These are phyloP conservation scores for Sesia apiformis DNA, from an alignment of 2,888 invertebrate genomes.

Conservation along the genomic window DNA sequence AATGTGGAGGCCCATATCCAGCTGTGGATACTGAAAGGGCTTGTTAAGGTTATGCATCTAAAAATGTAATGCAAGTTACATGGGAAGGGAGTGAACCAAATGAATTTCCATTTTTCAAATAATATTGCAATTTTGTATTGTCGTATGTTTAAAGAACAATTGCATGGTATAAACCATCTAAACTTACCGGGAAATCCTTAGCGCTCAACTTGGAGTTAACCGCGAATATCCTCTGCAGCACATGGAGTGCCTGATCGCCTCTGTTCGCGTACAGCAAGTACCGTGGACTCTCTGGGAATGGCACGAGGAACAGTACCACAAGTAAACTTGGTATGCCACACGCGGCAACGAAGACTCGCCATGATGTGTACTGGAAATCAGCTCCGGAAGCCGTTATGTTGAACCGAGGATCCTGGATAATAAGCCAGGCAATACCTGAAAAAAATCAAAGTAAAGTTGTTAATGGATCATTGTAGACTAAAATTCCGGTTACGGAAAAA, in stretches of 20 bases:
- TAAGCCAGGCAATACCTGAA: conserved; percentile 62
- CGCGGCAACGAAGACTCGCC: conserved; percentile 78
- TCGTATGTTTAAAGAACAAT: too few relatives aligned
- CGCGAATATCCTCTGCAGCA: conserved; percentile 70
- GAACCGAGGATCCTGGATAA: conserved; percentile 50
- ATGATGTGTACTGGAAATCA: conserved; percentile 70
- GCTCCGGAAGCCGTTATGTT: conserved; percentile 36
- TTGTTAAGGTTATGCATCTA: too few relatives aligned
- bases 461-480: too few relatives aligned
- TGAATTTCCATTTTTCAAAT: too few relatives aligned
- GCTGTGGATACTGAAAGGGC: too few relatives aligned
- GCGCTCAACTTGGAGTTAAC: conserved; percentile 64
- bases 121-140: too few relatives aligned
- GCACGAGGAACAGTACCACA: conserved; percentile 62
- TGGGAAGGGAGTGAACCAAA: too few relatives aligned
- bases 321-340: conserved; percentile 74
- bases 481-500: too few relatives aligned
- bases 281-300: conserved; percentile 74
- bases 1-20: too few relatives aligned
- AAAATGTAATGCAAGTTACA: too few relatives aligned
- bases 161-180: too few relatives aligned
- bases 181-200: conserved; percentile 71
- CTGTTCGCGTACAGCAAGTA: conserved; percentile 67
- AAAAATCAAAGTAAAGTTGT: not conserved
- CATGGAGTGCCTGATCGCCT: conserved; percentile 61